phyloP scores from a whole-genome alignment of 2,888 invertebrate genomes.

The Micropterix aruncella region DNA sequence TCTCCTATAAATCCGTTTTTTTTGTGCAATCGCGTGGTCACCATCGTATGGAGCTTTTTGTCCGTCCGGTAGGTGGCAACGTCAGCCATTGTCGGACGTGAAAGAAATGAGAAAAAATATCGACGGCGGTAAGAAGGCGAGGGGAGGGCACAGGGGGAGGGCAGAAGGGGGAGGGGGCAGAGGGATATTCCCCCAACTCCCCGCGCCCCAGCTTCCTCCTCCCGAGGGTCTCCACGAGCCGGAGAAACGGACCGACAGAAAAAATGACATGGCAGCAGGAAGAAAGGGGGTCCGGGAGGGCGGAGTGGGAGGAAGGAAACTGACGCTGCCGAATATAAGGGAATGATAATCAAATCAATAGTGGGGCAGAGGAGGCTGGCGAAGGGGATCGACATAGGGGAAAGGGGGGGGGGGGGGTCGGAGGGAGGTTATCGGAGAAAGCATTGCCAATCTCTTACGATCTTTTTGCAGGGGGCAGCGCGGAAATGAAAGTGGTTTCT shows the following conservation, averaged over 20 bases:
- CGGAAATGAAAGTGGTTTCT: too few relatives aligned
- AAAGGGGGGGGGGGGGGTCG: too few relatives aligned
- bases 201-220: too few relatives aligned
- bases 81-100: not conserved
- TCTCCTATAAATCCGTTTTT: too few relatives aligned
- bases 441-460: too few relatives aligned
- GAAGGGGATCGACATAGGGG: too few relatives aligned
- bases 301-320: not conserved
- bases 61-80: not conserved
- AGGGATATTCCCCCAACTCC: too few relatives aligned
- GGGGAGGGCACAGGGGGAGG: not conserved
- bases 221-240: too few relatives aligned
- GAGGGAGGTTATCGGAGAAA: too few relatives aligned
- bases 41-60: not conserved
- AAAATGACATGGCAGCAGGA: not conserved
- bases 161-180: not conserved
- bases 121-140: not conserved
- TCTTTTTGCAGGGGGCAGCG: too few relatives aligned
- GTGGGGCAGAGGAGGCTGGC: not conserved
- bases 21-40: too few relatives aligned
- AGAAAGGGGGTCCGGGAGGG: not conserved
- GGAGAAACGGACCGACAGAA: not conserved
- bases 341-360: not conserved
- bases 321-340: not conserved
- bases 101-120: not conserved